Base-by-base conservation (phyloP, 2,797 vertebrate genomes). In the Anniella stebbinsi region DNA sequence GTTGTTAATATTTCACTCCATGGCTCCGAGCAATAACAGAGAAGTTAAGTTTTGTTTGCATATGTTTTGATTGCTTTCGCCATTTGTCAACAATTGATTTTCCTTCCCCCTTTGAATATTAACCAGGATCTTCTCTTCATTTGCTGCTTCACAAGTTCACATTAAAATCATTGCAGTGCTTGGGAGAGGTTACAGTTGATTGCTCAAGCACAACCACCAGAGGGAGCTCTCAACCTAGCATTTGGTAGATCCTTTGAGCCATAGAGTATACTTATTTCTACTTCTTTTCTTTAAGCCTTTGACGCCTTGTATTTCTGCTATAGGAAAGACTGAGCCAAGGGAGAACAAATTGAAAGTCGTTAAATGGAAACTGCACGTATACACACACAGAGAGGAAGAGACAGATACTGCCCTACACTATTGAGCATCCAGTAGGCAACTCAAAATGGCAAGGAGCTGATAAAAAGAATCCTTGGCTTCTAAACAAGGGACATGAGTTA, bases 181-280 rank as follows among this genome's bases (percentile, higher is more conserved):
- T 36, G 1, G 38, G 72, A 30, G 28, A 60, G n/a, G n/a, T 48
- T 73, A 57, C 15, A 7, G 30, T 72, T 66, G 75, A 80, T 36
- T 72, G 33, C 36, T 86, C 48, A 54, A 69, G n/a, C 66, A 41
- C 81, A 91, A 17, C 76, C 90, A 69, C 87, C 41, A 86, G 76
- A 80, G 66, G 90, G 54, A 81, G 45, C 69, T 60, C 78, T 17
- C 45, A 33, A 57, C 67, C 30, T 54, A 88, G 51, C 57, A 69
- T 82, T 57, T 13, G 45, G 21, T 54, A 54, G 48, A 30, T 17
- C 70, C 51, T 82, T 75, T 60, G 17, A 45, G 4, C 18, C 25
- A 38, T 33, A 13, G 63, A 28, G 38, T n/a, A 72, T 30, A 63
- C 21, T 63, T 63, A 63, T 67, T 86, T 45, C 1, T 2, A 63